phyloP scores from a whole-genome alignment of 2,113 vertebrate species.

The Nyctibius bracteatus region DNA sequence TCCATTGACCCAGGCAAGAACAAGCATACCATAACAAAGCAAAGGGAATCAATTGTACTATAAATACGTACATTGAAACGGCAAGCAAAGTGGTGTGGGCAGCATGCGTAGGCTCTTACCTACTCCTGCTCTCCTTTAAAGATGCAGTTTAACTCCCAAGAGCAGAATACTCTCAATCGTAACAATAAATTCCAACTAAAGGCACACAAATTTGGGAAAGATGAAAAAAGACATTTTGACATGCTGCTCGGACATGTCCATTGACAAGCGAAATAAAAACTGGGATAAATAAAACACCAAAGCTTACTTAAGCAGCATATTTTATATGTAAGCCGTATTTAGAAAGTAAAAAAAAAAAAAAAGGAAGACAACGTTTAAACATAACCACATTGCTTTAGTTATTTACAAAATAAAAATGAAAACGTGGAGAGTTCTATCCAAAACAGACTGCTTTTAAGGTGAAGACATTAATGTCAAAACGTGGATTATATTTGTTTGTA shows the following conservation, averaged over 20 bases:
- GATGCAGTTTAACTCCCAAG: background rate
- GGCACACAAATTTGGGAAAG: background rate
- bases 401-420: slow-evolving; percentile 15
- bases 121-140: background rate
- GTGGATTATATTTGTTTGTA: background rate
- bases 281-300: background rate
- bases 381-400: background rate
- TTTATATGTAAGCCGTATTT: background rate
- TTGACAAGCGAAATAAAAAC: background rate
- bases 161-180: background rate
- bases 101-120: background rate
- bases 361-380: background rate
- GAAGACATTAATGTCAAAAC: background rate
- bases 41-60: background rate
- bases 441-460: background rate
- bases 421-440: background rate
- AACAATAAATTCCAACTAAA: background rate
- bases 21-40: background rate
- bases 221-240: background rate
- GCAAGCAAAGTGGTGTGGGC: background rate
- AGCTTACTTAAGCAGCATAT: background rate
- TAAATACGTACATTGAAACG: background rate
- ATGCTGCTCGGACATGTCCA: background rate
- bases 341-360: background rate
- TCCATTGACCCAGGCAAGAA: background rate